Percentiles rank a stretch among this genome's conserved stretches.
phyloP scores from a whole-genome alignment of 2,888 invertebrate species.

The Folsomia manolachei region DNA sequence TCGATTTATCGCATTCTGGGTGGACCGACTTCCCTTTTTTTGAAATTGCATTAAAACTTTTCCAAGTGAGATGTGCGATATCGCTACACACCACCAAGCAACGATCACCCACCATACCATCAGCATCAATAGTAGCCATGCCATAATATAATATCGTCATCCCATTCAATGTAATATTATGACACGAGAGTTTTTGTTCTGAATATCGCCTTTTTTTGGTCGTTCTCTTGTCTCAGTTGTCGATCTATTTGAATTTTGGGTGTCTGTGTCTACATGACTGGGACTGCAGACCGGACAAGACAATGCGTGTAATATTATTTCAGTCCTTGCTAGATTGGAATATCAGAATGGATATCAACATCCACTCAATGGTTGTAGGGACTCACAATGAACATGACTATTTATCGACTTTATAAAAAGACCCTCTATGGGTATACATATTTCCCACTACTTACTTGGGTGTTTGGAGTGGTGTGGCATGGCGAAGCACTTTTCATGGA shows the following conservation, averaged over 20 bases:
- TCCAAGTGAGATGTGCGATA: background rate
- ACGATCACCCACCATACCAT: background rate
- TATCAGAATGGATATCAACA: background rate
- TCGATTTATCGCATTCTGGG: conserved; percentile 47
- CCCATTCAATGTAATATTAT: conserved; percentile 4
- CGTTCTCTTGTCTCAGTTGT: background rate
- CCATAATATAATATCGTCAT: too few species aligned
- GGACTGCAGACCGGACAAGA: background rate
- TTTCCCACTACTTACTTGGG: too few species aligned
- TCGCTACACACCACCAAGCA: background rate
- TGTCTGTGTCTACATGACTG: background rate
- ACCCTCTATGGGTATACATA: background rate
- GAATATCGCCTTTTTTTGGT: conserved; percentile 2
- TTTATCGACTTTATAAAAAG: conserved; percentile 4
- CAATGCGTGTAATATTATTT: background rate
- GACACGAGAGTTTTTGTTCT: background rate
- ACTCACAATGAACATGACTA: too few species aligned
- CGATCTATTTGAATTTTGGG: background rate
- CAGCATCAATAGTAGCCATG: background rate
- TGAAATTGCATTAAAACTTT: conserved; percentile 5
- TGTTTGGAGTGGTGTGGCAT: background rate
- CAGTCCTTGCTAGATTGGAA: background rate
- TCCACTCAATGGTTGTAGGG: background rate
- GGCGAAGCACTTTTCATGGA: background rate
- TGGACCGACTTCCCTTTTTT: conserved; percentile 26